These are phyloP conservation scores for Zophobas atratus DNA, from an alignment of 1,140 invertebrate species.

Conservation along the genomic window DNA sequence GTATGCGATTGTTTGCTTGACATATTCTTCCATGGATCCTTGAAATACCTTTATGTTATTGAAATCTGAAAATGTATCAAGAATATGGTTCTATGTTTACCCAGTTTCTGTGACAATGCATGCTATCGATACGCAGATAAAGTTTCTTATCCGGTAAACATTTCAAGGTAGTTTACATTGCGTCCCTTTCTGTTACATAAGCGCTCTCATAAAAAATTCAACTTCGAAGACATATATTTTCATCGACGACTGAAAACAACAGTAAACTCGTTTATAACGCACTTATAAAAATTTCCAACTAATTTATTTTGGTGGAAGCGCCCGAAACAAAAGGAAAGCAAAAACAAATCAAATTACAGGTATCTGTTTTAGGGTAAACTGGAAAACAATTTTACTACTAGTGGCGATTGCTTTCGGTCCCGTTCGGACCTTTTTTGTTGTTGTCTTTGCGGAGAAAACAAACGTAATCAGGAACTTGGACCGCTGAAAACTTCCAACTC, in stretches of 20 bases:
- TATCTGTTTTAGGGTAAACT: conserved; percentile 51
- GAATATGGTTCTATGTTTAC: no score
- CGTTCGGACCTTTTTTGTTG: conserved; percentile 43
- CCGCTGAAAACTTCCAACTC: conserved; percentile 51
- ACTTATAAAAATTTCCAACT: conserved; percentile 44
- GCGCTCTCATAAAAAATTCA: background rate
- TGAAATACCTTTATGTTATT: no score
- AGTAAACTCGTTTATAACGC: conserved; percentile 18
- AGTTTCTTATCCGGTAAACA: conserved; percentile 7
- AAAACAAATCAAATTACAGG: conserved; percentile 54
- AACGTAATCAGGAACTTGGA: conserved; percentile 58
- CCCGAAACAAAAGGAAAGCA: conserved; percentile 9
- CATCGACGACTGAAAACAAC: background rate
- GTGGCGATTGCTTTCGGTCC: conserved; percentile 35
- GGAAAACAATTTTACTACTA: conserved; percentile 52
- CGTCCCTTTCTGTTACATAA: background rate
- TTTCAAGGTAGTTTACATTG: conserved; percentile 23
- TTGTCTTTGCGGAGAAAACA: conserved; percentile 57
- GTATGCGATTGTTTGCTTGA: no score
- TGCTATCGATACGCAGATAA: background rate
- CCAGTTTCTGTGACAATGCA: background rate
- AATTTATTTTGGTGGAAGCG: conserved; percentile 27
- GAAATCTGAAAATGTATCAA: no score
- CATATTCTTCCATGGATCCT: no score
- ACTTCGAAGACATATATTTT: background rate